phyloP scores from a whole-genome alignment of 2,797 vertebrate species.

The Pseudocheirus occidentalis region DNA sequence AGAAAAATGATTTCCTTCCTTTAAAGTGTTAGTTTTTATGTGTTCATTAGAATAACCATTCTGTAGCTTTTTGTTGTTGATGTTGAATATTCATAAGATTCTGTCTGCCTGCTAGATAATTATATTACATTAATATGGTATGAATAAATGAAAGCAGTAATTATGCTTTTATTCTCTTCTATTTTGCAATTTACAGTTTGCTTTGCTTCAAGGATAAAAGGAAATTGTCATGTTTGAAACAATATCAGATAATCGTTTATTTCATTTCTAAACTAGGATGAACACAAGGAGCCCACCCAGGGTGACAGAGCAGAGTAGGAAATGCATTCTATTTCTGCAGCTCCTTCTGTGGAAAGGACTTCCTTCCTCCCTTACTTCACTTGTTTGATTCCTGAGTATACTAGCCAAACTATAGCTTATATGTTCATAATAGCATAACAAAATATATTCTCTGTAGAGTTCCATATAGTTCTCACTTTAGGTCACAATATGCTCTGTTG shows the following conservation, averaged over 20 bases:
- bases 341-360: background rate
- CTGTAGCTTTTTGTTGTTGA: conserved; percentile 57
- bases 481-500: background rate
- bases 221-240: conserved; percentile 77
- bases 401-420: background rate
- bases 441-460: background rate
- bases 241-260: conserved; percentile 67
- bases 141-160: conserved; percentile 84
- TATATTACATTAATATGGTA: conserved; percentile 85
- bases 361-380: fast-evolving
- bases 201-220: conserved; percentile 78
- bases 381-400: background rate
- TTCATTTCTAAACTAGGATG: conserved; percentile 67
- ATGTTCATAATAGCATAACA: too few species aligned
- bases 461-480: background rate
- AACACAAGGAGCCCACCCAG: conserved; percentile 18
- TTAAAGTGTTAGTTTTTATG: conserved; percentile 70
- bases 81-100: conserved; percentile 83
- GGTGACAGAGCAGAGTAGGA: conserved; percentile 39
- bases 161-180: conserved; percentile 81
- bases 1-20: conserved; percentile 61
- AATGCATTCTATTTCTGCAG: background rate
- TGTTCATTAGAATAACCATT: conserved; percentile 74
- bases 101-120: conserved; percentile 81
- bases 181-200: conserved; percentile 83